Conservation (phyloP, 2,888 invertebrate genomes). For the Drosophila merina region DNA sequence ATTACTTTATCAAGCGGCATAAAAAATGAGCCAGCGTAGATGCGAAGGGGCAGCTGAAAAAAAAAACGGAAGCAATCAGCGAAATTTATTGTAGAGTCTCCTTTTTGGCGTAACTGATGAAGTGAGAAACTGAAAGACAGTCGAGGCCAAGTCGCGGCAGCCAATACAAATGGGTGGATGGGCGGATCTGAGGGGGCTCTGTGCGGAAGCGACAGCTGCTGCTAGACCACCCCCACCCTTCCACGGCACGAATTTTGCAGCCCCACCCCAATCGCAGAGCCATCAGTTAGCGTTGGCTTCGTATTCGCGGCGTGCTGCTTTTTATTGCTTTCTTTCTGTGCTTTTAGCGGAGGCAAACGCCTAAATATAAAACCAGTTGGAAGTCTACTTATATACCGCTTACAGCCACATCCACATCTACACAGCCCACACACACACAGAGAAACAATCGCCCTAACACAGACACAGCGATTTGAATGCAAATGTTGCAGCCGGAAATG, state of each 20-base stretch:
- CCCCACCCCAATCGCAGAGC: slow-evolving; percentile 1
- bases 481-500: slow-evolving; percentile 78
- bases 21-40: slow-evolving; percentile 73
- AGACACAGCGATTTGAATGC: slow-evolving; percentile 64
- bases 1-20: slow-evolving; percentile 79
- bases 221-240: slow-evolving; percentile 39
- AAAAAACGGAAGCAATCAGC: slow-evolving; percentile 74
- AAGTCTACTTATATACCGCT: slow-evolving; percentile 75
- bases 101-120: slow-evolving; percentile 79
- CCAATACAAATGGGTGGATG: slow-evolving; percentile 58
- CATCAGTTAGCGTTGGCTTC: slow-evolving; percentile 33
- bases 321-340: slow-evolving; percentile 75
- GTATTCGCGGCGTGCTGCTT: slow-evolving; percentile 73
- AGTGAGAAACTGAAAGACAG: slow-evolving; percentile 79
- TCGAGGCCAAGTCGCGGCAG: slow-evolving; percentile 68
- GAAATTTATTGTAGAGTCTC: slow-evolving; percentile 78
- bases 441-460: slow-evolving; percentile 14
- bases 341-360: slow-evolving; percentile 76
- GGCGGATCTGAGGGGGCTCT: slow-evolving; percentile 2
- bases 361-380: slow-evolving; percentile 69
- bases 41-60: slow-evolving; percentile 42
- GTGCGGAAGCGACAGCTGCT: slow-evolving; percentile 68
- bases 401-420: slow-evolving; percentile 49
- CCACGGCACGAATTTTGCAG: not conserved
- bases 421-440: slow-evolving; percentile 6